Evolutionary conservation across 1,140 invertebrate genomes (phyloP).

Genomic region (Aphelenchoides fujianensis): DNA sequence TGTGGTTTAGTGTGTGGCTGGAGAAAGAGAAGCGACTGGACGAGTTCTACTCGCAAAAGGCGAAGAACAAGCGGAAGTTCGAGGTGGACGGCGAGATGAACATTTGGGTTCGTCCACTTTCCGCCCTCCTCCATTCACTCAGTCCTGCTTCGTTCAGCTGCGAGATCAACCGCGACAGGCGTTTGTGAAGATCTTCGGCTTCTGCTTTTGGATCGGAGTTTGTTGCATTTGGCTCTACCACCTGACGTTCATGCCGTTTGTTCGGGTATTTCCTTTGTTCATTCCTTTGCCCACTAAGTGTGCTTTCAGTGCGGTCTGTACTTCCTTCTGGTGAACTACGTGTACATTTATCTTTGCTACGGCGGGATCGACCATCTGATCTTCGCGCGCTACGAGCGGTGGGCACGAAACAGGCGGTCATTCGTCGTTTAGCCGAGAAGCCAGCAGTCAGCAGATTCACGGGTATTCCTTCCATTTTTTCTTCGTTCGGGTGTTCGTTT

Average conservation of each 20-base stretch:
- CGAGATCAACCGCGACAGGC: slow-evolving; percentile 39
- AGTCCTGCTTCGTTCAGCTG: slow-evolving; percentile 19
- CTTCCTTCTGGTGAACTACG: slow-evolving; percentile 45
- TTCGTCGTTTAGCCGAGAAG: neutral
- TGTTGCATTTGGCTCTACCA: slow-evolving; percentile 56
- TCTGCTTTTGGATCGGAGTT: slow-evolving; percentile 54
- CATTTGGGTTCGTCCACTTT: slow-evolving; percentile 32
- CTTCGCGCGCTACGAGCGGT: slow-evolving; percentile 31
- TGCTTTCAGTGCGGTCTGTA: slow-evolving; percentile 38
- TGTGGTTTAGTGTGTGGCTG: slow-evolving; percentile 52
- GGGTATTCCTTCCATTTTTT: too few relatives aligned
- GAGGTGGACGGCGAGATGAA: slow-evolving; percentile 34
- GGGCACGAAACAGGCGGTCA: neutral
- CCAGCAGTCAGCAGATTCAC: too few relatives aligned
- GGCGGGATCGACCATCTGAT: slow-evolving; percentile 43
- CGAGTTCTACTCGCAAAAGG: slow-evolving; percentile 48
- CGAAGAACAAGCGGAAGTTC: slow-evolving; percentile 39
- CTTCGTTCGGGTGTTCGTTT: too few relatives aligned
- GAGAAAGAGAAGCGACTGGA: slow-evolving; percentile 52
- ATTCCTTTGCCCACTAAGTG: slow-evolving; percentile 8
- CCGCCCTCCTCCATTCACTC: neutral
- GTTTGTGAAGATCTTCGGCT: slow-evolving; percentile 53
- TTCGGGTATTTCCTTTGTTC: slow-evolving; percentile 53
- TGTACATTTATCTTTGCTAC: slow-evolving; percentile 45
- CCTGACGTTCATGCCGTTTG: slow-evolving; percentile 50